These are phyloP conservation scores for Catharus bicknelli DNA, from an alignment of 2,113 vertebrate genomes.

Conservation along the genomic window DNA sequence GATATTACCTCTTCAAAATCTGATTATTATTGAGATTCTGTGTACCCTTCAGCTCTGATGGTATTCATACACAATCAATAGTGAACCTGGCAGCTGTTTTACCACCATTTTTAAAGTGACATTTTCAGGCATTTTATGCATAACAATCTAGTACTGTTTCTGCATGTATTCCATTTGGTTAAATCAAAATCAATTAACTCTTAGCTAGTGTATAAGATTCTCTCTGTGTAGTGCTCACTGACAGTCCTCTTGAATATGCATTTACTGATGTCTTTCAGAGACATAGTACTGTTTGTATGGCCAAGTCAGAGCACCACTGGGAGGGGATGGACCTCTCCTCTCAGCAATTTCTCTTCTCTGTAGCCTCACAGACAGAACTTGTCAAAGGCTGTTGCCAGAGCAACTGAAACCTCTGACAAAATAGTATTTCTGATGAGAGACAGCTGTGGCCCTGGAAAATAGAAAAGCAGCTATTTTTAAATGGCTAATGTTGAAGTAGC, in stretches of 20 bases:
- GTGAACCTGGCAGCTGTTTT: background rate
- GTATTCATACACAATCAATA: background rate
- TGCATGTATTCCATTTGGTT: background rate
- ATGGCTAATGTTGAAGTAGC: constrained; percentile 26
- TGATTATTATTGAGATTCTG: background rate
- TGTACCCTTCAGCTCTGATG: background rate
- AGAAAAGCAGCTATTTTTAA: constrained; percentile 49
- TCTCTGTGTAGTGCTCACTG: background rate
- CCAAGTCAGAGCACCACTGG: constrained; percentile 16
- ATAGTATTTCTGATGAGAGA: constrained; percentile 53
- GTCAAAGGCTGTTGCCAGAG: constrained; percentile 69
- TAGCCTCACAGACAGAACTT: constrained; percentile 39
- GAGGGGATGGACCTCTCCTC: constrained; percentile 31
- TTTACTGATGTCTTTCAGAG: constrained; percentile 21
- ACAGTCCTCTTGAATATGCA: constrained; percentile 7
- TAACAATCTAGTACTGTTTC: background rate
- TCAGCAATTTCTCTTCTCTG: constrained; percentile 26
- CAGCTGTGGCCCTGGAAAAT: constrained; percentile 32
- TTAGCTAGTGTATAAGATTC: background rate
- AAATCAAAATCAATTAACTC: background rate
- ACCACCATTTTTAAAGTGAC: background rate
- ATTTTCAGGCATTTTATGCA: background rate
- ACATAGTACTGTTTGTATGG: constrained; percentile 35
- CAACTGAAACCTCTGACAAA: constrained; percentile 65
- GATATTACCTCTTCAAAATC: background rate